Evolutionary conservation across 1,140 invertebrate species (phyloP), one percentile per base, ranked within the genome.

Genomic region (Thereuonema tuberculata): DNA sequence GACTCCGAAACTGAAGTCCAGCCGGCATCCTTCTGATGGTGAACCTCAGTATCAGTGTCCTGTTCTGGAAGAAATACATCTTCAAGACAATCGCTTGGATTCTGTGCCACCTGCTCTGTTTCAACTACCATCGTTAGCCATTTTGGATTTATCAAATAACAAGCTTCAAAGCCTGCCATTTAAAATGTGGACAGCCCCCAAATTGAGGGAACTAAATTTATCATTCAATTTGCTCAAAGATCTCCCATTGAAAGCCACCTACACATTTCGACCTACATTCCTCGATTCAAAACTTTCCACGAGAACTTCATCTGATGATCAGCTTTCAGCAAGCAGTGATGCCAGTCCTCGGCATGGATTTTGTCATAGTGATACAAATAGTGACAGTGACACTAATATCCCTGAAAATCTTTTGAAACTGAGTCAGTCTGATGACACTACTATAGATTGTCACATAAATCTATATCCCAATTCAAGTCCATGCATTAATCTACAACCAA

Each of bases 91-190:
- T 75, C 79, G 86, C 27, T 70, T 97, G 20, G 86, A 89, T 62
- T 76, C 78, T 46, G 69, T 96, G 14, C 90, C 91, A 0, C 78
- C 82, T 21, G 85, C 85, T 61, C 72, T 94, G 1, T 92, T 97
- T 73, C 78, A 80, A 24, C 76, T 98, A 46, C 89, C 90, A 0
- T 74, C 81, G 0, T 74, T 99, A 1, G 78, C 82, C 23, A 84
- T 85, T 2, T 76, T 98, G 63, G 93, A 98, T 72, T 81, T 94
- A 0, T 92, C 92, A 0, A 91, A 95, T 69, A 99, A 99, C 72
- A 91, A 92, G 70, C 73, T 99, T n/a, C 84, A 86, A 48, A 75
- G 79, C 56, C 70, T 98, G 31, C 93, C 94, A 0, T 81, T 84
- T 52, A 83, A 84, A 60, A 77, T 98, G 71, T 99, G 96, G 96